Evolutionary conservation across 2,888 invertebrate species (phyloP).

Genomic region (Phytoseiulus persimilis): DNA sequence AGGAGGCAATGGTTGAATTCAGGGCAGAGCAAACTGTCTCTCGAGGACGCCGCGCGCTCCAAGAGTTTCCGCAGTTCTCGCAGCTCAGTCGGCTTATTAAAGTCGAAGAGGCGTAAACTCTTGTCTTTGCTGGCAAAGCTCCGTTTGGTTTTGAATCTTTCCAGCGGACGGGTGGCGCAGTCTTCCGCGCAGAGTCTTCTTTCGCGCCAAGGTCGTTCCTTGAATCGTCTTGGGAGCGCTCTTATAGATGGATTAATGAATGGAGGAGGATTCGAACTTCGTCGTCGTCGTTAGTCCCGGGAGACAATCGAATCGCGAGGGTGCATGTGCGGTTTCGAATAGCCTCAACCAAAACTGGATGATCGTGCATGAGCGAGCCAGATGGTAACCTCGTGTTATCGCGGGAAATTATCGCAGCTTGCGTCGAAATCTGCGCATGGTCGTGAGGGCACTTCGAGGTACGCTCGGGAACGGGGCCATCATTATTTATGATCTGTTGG

Average conservation of each 20-base stretch:
- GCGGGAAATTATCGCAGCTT: no score
- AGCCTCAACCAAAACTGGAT: no score
- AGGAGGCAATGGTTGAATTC: neutral
- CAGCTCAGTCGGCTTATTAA: neutral
- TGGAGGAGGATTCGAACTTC: neutral
- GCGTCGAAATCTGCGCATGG: no score
- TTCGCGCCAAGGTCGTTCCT: neutral
- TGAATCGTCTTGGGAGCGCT: neutral
- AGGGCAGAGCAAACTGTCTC: neutral
- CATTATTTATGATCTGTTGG: no score
- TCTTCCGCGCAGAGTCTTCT: neutral
- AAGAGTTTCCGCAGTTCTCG: neutral
- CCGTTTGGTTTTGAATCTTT: neutral
- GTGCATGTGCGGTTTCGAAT: no score
- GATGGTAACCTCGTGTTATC: no score
- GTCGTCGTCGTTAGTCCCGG: no score
- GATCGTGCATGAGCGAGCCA: no score
- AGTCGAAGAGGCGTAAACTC: neutral
- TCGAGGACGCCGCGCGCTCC: neutral
- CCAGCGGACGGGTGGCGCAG: neutral
- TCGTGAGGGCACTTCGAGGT: no score
- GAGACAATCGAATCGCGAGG: no score
- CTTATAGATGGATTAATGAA: neutral
- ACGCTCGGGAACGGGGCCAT: no score
- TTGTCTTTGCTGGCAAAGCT: neutral